phyloP scores from a whole-genome alignment of 2,797 vertebrate genomes.

The Manis crassicaudata region DNA sequence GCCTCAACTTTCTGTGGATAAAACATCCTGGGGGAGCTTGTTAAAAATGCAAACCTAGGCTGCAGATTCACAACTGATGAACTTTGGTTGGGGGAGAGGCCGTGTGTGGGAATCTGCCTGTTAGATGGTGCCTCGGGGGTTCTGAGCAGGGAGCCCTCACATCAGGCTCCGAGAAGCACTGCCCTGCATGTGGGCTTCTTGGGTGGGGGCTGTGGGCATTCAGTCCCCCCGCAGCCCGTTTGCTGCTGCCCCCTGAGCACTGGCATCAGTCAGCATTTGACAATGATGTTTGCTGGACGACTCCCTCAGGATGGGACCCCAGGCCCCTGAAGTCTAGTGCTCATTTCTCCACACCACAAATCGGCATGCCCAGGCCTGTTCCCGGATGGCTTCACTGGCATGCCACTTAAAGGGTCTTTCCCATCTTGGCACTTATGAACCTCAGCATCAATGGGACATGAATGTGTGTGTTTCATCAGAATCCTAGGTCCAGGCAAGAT shows the following conservation, averaged over 20 bases:
- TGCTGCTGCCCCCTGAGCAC: fast-evolving
- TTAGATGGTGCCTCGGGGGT: fast-evolving
- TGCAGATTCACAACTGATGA: background rate
- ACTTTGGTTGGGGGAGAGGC: background rate
- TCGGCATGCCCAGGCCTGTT: background rate
- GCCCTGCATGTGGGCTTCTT: fast-evolving
- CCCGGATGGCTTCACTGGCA: fast-evolving
- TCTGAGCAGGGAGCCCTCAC: background rate
- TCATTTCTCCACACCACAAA: background rate
- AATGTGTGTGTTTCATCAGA: background rate
- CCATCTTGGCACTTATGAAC: background rate
- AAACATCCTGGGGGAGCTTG: background rate
- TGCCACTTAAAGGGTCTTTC: background rate
- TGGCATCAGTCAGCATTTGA: background rate
- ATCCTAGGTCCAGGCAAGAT: background rate
- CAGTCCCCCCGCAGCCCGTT: background rate
- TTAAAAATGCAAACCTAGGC: background rate
- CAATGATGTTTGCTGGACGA: background rate
- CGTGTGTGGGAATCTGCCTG: background rate
- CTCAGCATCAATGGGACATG: background rate
- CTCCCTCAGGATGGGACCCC: background rate
- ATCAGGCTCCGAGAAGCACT: background rate
- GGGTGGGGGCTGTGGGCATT: background rate
- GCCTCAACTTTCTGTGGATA: background rate
- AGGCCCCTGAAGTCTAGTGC: background rate